Percentiles rank a stretch among this genome's conserved stretches.
phyloP scores from a whole-genome alignment of 2,113 vertebrate genomes.

The Athene cunicularia region DNA sequence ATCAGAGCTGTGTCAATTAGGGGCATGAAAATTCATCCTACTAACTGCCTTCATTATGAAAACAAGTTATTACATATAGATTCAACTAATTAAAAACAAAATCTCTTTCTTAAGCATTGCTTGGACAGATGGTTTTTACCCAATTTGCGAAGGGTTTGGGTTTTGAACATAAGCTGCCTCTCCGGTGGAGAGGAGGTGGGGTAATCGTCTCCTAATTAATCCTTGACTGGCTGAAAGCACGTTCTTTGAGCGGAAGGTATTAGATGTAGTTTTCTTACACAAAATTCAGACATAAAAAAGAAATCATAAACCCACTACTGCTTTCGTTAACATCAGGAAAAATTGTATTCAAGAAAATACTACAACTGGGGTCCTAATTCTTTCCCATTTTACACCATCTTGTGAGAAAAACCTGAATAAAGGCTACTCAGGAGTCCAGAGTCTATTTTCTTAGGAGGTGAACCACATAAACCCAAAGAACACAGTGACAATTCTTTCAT shows the following conservation, averaged over 20 bases:
- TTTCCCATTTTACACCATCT: not conserved
- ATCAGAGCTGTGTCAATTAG: not conserved
- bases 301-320: not conserved
- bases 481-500: constrained; percentile 25
- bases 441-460: not conserved
- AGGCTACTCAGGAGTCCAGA: not conserved
- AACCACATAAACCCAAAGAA: not conserved
- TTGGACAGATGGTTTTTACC: not conserved
- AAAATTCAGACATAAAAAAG: not conserved
- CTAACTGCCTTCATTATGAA: not conserved
- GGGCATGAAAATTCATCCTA: not conserved
- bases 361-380: not conserved
- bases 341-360: not conserved
- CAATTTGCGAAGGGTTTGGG: not conserved
- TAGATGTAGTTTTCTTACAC: not conserved
- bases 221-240: not conserved
- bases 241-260: not conserved
- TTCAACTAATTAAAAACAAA: not conserved
- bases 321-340: not conserved
- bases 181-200: not conserved
- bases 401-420: not conserved
- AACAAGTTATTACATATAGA: not conserved
- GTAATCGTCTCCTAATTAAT: not conserved
- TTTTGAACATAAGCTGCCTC: constrained; percentile 1
- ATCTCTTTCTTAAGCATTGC: not conserved